Evolutionary conservation across 2,113 vertebrate species (phyloP).

Genomic region (Alaudala cheleensis): DNA sequence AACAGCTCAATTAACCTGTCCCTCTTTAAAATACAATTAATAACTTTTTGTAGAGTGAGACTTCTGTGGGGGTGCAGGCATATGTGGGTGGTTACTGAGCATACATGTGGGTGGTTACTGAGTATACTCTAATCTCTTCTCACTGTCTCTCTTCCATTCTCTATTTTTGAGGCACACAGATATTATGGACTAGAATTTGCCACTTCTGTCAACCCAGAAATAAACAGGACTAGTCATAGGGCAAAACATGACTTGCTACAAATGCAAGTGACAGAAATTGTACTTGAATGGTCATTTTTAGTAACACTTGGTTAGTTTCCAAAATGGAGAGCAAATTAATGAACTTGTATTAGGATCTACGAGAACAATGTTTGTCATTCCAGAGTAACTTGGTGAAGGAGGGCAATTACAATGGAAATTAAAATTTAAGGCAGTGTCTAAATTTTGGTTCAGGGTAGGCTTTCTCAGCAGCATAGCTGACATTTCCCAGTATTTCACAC

Average conservation of each 20-base stretch:
- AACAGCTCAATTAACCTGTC: background rate
- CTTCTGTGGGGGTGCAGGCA: background rate
- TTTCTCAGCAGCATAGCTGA: conserved; percentile 9
- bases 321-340: background rate
- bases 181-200: conserved; percentile 12
- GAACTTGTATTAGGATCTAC: background rate
- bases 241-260: conserved; percentile 10
- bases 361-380: background rate
- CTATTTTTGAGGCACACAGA: background rate
- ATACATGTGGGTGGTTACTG: conserved; percentile 9
- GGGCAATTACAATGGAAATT: background rate
- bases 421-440: background rate
- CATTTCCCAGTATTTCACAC: conserved; percentile 1
- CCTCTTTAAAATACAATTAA: conserved; percentile 14
- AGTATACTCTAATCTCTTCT: background rate
- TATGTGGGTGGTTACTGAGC: conserved; percentile 26
- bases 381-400: background rate
- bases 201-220: conserved; percentile 26
- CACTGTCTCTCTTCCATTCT: conserved; percentile 8
- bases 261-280: background rate
- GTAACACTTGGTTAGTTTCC: background rate
- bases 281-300: background rate
- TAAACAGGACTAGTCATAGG: conserved; percentile 39
- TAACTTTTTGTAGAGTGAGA: background rate
- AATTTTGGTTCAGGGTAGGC: background rate